Base-by-base conservation (phyloP, 1,140 invertebrate species). In the Achroia grisella region DNA sequence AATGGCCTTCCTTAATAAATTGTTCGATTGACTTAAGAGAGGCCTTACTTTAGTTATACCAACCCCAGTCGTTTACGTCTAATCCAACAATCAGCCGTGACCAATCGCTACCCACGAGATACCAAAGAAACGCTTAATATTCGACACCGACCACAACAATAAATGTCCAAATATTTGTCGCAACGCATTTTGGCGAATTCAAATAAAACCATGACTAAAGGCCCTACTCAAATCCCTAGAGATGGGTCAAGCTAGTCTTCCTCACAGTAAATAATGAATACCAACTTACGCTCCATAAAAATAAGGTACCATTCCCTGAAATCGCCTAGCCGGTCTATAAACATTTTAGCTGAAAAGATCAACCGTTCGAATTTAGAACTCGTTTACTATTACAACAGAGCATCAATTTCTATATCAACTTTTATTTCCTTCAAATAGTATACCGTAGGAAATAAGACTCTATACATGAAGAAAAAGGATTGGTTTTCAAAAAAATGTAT, bases 121-220 rank as follows among this genome's bases (percentile, higher is more conserved):
- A 67, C 61, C 72, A 67, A 73, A 73, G 55, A 70, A 73, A 67
- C 74, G 62, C 71, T 62, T 81, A 72, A 74, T 81, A 84, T 84
- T 76, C 80, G 66, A 73, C 77, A 76, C 75, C 70, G 62, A 62
- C 41, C 61, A 35, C 59, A 39, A 61, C 67, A 79, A 84, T 84
- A 80, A 76, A 81, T 71, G 77, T 84, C 73, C 67, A 84, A 84
- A 84, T 84, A 83, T 83, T 83, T 83, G 75, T 83, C 68, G 67
- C 64, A 70, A 59, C 52, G 61, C 62, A 73, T 76, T 79, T 68
- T 55, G 56, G 62, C 58, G 63, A 68, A 80, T 82, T 76, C 75
- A 76, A 80, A 79, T 80, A 81, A 80, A 75, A 78, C 75, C 74
- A 65, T 84, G 66, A 76, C 80, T 71, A 77, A 80, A 81, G 48